phyloP scores from a whole-genome alignment of 2,888 invertebrate genomes.

The Eupeodes latifasciatus region DNA sequence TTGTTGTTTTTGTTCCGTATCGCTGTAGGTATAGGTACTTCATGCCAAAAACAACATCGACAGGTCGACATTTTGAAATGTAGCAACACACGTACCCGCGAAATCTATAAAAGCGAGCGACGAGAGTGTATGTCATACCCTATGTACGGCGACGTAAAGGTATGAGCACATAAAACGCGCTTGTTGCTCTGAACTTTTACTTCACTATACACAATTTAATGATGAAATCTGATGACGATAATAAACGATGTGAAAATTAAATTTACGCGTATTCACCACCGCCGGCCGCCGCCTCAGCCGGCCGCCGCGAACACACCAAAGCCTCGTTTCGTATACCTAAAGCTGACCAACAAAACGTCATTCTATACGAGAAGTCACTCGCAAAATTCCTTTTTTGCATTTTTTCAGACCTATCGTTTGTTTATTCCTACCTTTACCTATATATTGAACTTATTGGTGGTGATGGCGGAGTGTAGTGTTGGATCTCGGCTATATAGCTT shows the following conservation, averaged over 20 bases:
- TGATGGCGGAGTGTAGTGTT: background rate
- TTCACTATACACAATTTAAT: slow-evolving; percentile 55
- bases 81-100: slow-evolving; percentile 5
- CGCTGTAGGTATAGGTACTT: slow-evolving; percentile 18
- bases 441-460: background rate
- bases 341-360: slow-evolving; percentile 19
- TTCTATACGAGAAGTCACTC: slow-evolving; percentile 56
- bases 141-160: slow-evolving; percentile 9
- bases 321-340: slow-evolving; percentile 4
- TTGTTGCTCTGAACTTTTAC: slow-evolving; percentile 16
- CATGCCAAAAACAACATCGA: slow-evolving; percentile 37
- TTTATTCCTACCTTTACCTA: background rate
- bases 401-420: slow-evolving; percentile 38
- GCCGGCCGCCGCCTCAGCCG: too few relatives aligned
- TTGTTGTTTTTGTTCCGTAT: background rate
- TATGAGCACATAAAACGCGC: slow-evolving; percentile 33
- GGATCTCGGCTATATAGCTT: too few relatives aligned
- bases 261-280: slow-evolving; percentile 63
- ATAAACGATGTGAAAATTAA: slow-evolving; percentile 75
- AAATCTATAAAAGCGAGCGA: background rate
- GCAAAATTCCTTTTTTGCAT: slow-evolving; percentile 72
- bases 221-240: slow-evolving; percentile 75
- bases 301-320: background rate
- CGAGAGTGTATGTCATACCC: background rate
- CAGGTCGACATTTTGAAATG: slow-evolving; percentile 57